Base-by-base conservation (phyloP, 2,888 invertebrate genomes). In the Diaperis boleti region DNA sequence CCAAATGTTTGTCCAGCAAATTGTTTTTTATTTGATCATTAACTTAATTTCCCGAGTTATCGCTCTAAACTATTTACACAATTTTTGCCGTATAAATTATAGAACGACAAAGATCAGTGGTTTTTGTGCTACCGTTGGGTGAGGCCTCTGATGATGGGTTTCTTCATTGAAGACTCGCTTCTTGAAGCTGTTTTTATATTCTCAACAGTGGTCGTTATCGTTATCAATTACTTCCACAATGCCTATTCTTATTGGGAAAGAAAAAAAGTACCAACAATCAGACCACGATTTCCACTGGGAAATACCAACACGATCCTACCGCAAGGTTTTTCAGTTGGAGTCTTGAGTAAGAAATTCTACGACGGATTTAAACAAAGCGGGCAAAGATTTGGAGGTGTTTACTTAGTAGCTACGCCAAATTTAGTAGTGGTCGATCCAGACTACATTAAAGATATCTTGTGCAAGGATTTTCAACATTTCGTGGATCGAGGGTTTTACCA, bases 381-480 rank as follows among this genome's bases (percentile, higher is more conserved):
- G 1, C 7, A 31, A 18, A 54, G 54, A 44, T 62, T 64, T 39
- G 66, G 63, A 2, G 66, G 66, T 6, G 55, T 66, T 14, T 66
- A 65, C 17, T 39, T 62, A 6, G 18, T 55, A 1, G 44, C 45
- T 8, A 52, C 68, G 8, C 77, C 77, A 1, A 45, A 64, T 7
- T 42, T 78, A n/a, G 56, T 78, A 1, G 13, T 77, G 1, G 18
- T 73, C 1, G 74, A 77, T 59, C 74, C 75, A 3, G 71, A 73
- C 2, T 54, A 73, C 11, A 68, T 76, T 11, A 72, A 70, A 55
- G 62, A 67, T 14, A 65, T 78, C 8, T 31, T 78, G 14, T 68
- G 70, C 3, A 74, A 69, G 49, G 78, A 78, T 56, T 79, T 78
- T 55, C 54, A 60, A 0, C 47, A 71, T 59, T 79, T 78, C 56